Evolutionary conservation across 2,888 invertebrate species (phyloP), one percentile per base, ranked within the genome.

Genomic region (Lasioglossum lativentre): DNA sequence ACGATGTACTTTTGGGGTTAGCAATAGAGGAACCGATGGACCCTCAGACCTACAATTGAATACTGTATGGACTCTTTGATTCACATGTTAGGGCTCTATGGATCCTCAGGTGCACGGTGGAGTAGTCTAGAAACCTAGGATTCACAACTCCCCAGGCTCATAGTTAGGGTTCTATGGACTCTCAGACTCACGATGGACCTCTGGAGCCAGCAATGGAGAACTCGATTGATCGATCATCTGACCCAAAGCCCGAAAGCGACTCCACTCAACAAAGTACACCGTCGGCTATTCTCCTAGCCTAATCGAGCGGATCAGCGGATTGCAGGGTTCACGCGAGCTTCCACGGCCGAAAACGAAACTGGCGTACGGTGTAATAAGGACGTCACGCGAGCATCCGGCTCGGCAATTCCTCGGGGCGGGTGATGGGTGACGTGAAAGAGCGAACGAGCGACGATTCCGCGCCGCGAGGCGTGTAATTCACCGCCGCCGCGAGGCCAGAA

Each of bases 311-410:
- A 34, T 66, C 66, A 34, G 23, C 6, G 8, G 34, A 66, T 66
- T 19, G 30, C 66, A 23, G 30, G 66, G 8, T 66, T 66, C 66
- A 34, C 66, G 66, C 66, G 66, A 66, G 19, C 34, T 19, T 19
- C 30, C 19, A 8, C 3, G 59, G 34, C 19, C 66, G 34, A 34
- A 66, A 66, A 66, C 66, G 66, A 66, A 66, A 30, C 30, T 30
- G 66, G 34, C 66, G 34, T 19, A 30, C 66, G 34, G 66, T 19
- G 19, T 66, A 34, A 34, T 30, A 66, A 23, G 66, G 66, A 66
- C 34, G 66, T 66, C 66, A 66, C 66, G 66, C 66, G 34, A 66
- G 66, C 66, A 34, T 66, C 34, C 66, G 66, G 34, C 66, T 66
- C 34, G 66, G 19, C 34, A 34, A 66, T 66, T 66, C 34, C 66